These are phyloP conservation scores for Theodoxus fluviatilis DNA, from an alignment of 2,888 invertebrate genomes.

Conservation along the genomic window DNA sequence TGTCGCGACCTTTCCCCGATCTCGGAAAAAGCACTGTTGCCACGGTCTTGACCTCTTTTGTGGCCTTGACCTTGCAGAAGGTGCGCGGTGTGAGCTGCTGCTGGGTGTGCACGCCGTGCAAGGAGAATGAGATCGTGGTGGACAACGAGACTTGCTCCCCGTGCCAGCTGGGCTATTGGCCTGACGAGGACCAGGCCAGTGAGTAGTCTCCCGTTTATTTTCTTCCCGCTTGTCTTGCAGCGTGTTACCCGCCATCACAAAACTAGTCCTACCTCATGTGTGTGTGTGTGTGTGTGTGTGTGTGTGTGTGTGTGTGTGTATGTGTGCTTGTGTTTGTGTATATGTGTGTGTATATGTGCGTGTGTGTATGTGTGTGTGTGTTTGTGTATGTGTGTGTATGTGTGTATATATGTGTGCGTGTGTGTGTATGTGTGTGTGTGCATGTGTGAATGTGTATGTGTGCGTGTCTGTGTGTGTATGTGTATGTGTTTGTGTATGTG, in stretches of 20 bases:
- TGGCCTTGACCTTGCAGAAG: conserved; percentile 21
- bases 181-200: too few species aligned
- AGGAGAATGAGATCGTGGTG: conserved; percentile 71
- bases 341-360: not conserved
- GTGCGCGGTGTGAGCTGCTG: conserved; percentile 71
- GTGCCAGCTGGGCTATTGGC: too few species aligned
- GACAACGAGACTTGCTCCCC: too few species aligned
- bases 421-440: conserved; percentile 17
- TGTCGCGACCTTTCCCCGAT: too few species aligned
- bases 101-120: conserved; percentile 79
- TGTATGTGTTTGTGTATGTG: conserved; percentile 9
- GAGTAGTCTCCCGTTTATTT: not conserved
- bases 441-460: conserved; percentile 6
- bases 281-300: not conserved
- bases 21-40: too few species aligned
- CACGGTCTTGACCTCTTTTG: too few species aligned
- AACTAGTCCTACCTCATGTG: not conserved
- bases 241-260: not conserved
- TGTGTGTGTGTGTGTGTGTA: conserved; percentile 12
- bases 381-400: conserved; percentile 14
- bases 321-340: conserved; percentile 4
- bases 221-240: not conserved
- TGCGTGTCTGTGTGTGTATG: conserved; percentile 14
- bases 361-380: conserved; percentile 4
- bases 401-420: conserved; percentile 9